These are phyloP conservation scores for Thripadectes ignobilis DNA, from an alignment of 2,797 vertebrate genomes.

Conservation along the genomic window DNA sequence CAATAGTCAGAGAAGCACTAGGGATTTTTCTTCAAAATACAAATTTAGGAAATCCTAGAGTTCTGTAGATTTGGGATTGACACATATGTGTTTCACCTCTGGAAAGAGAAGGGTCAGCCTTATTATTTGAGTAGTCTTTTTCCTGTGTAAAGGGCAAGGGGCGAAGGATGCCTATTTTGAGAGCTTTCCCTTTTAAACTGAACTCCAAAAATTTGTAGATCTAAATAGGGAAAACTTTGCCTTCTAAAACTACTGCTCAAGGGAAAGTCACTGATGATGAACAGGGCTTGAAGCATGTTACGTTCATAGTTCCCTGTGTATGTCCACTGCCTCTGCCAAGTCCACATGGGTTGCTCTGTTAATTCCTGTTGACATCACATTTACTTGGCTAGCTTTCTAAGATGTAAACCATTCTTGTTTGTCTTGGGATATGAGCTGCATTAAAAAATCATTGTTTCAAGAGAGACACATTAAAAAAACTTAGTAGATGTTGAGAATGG, in stretches of 20 bases:
- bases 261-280: background rate
- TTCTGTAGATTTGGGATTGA: background rate
- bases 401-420: background rate
- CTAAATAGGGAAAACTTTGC: background rate
- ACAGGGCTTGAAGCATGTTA: background rate
- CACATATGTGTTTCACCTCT: rapidly evolving
- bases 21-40: background rate
- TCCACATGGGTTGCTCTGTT: background rate
- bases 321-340: rapidly evolving
- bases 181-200: background rate
- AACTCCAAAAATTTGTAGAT: background rate
- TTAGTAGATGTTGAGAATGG: background rate
- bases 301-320: background rate
- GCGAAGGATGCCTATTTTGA: background rate
- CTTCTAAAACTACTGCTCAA: background rate
- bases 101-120: background rate
- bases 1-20: background rate
- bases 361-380: background rate
- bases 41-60: background rate
- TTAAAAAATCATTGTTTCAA: background rate
- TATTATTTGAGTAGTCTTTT: background rate
- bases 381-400: background rate
- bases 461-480: background rate
- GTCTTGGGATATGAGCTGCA: background rate
- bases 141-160: background rate